These are phyloP conservation scores for Hyposmocoma kahamanoa DNA, from an alignment of 1,140 invertebrate genomes.

Conservation along the genomic window DNA sequence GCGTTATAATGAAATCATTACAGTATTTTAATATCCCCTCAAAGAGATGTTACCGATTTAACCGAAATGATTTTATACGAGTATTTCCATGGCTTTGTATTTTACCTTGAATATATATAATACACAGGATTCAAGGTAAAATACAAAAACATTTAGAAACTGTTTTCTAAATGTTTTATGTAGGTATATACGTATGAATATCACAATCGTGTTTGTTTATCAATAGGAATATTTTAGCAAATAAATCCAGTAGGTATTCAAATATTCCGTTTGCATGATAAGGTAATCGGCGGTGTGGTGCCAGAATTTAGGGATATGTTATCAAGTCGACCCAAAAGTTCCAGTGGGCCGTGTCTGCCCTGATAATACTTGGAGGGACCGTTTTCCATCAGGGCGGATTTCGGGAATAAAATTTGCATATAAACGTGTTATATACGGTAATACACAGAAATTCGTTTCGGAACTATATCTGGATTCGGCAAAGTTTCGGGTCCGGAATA, in stretches of 20 bases:
- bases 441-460: conserved; percentile 30
- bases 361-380: conserved; percentile 49
- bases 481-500: conserved; percentile 1
- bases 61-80: too few relatives aligned
- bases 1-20: too few relatives aligned
- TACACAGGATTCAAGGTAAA: too few relatives aligned
- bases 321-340: conserved; percentile 62
- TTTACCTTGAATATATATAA: too few relatives aligned
- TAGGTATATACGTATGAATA: too few relatives aligned
- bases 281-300: conserved; percentile 29
- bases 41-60: too few relatives aligned
- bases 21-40: too few relatives aligned
- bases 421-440: conserved; percentile 47
- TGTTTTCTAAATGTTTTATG: too few relatives aligned
- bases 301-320: conserved; percentile 29
- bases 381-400: conserved; percentile 56
- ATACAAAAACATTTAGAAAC: too few relatives aligned
- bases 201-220: too few relatives aligned
- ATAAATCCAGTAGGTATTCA: conserved; percentile 12
- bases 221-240: too few relatives aligned
- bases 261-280: conserved; percentile 31
- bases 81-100: too few relatives aligned
- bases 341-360: conserved; percentile 16
- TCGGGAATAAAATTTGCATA: conserved; percentile 62
- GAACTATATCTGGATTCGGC: conserved; percentile 21